Evolutionary conservation across 2,797 vertebrate species (phyloP), one percentile per base, ranked within the genome.

Genomic region (Eulemur rubriventer): DNA sequence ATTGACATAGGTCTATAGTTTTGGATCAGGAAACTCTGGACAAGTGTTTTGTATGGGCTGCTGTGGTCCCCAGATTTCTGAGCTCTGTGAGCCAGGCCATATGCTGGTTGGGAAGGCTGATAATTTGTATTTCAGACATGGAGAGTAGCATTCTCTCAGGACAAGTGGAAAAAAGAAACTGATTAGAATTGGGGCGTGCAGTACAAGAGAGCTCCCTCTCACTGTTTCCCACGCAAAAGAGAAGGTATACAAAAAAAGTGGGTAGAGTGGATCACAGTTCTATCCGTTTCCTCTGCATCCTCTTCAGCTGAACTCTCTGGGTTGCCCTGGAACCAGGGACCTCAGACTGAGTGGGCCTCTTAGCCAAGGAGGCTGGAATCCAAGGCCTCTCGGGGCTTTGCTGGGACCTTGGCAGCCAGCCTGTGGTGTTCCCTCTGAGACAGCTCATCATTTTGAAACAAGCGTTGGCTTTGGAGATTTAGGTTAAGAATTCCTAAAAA

Each of bases 401-500:
- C 14, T 55, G 24, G 33, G 26, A 63, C 30, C 13, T 18, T 61
- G 65, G n/a, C 22, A 18, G 12, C 48, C 22, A 57, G 28, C 41
- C 14, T 33, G 7, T 16, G 4, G n/a, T 0, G 1, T 76, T 82
- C 57, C 35, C 0, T 0, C n/a, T 22, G 41, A 55, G 38, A 52
- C 35, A 35, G 41, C 35, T 81, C 33, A 55, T 61, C 8, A 6
- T 65, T 76, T 38, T 24, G 33, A 75, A 94, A n/a, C 5, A 55
- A 33, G 63, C 28, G 17, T 22, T 83, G 63, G 7, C 43, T 63
- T 91, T 38, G 63, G 52, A 4, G 4, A 20, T 76, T 46, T 52
- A 84, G 63, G 48, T 48, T 67, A 38, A 80, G 38, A 59, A 61
- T 69, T 75, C 18, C 52, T 28, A 91, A 91, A 88, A 18, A 80